phyloP scores from a whole-genome alignment of 2,888 invertebrate species.

The Melipona beecheii region DNA sequence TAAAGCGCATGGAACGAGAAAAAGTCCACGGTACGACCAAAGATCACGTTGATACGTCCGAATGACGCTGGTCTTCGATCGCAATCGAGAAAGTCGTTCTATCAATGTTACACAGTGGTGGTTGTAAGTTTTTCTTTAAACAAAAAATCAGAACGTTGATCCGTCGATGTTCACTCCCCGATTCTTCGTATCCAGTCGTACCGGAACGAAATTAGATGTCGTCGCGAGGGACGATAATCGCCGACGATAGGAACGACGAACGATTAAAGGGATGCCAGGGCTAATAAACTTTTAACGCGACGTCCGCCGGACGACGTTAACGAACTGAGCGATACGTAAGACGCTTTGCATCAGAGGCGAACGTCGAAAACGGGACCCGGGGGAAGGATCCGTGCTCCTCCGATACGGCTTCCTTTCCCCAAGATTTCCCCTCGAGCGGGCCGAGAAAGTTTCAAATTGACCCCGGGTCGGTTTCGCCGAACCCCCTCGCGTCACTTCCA shows the following conservation, averaged over 20 bases:
- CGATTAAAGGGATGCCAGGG: background rate
- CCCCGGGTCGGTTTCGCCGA: conserved; percentile 54
- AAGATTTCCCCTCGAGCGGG: conserved; percentile 64
- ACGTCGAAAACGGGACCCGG: conserved; percentile 36
- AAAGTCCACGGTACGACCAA: no score
- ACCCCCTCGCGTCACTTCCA: conserved; percentile 49
- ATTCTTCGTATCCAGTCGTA: no score
- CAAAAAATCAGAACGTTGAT: no score
- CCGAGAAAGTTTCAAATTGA: conserved; percentile 68
- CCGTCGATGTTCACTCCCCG: no score
- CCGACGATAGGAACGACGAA: background rate
- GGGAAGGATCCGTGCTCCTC: conserved; percentile 37
- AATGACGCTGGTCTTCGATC: no score
- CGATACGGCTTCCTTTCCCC: conserved; percentile 54
- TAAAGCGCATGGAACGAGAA: no score
- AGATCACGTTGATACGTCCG: no score
- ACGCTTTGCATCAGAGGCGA: conserved; percentile 21
- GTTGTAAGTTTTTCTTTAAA: no score
- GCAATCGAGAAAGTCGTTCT: no score
- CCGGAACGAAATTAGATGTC: no score
- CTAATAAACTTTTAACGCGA: conserved; percentile 27
- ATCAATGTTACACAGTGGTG: no score
- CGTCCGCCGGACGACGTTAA: conserved; percentile 26
- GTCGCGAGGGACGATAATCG: background rate
- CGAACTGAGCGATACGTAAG: conserved; percentile 39